phyloP scores from a whole-genome alignment of 2,888 invertebrate species.

The Lamellibrachia satsuma region DNA sequence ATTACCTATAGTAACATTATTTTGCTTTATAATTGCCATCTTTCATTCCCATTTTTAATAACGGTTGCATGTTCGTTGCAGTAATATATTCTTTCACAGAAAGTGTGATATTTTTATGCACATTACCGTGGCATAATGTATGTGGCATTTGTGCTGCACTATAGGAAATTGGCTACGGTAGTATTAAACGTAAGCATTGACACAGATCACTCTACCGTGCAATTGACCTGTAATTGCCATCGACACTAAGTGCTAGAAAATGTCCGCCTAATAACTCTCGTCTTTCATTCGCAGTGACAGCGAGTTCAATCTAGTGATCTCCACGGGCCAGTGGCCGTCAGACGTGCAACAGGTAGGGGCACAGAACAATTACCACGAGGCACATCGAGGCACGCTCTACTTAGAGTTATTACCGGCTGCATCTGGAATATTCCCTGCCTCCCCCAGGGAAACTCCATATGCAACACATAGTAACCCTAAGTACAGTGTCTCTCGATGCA shows the following conservation, averaged over 20 bases:
- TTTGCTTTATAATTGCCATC: too few relatives aligned
- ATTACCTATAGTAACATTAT: too few relatives aligned
- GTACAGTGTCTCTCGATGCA: too few relatives aligned
- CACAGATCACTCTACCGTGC: not conserved
- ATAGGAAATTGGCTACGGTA: not conserved
- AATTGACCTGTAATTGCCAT: not conserved
- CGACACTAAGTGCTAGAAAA: not conserved
- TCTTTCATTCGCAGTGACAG: conserved; percentile 31
- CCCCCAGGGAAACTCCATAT: too few relatives aligned
- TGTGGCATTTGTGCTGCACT: not conserved
- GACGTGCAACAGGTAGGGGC: conserved; percentile 29
- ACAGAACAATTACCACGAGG: not conserved
- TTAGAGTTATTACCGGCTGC: too few relatives aligned
- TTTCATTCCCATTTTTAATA: too few relatives aligned
- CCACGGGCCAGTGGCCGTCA: conserved; percentile 39
- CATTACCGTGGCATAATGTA: not conserved
- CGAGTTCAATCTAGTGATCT: conserved; percentile 29
- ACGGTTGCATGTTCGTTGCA: too few relatives aligned
- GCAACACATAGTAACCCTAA: too few relatives aligned
- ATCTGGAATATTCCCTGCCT: too few relatives aligned
- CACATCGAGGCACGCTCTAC: too few relatives aligned
- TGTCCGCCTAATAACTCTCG: not conserved
- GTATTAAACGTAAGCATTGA: not conserved
- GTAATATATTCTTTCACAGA: too few relatives aligned
- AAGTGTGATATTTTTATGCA: too few relatives aligned